Evolutionary conservation across 2,888 invertebrate species (phyloP), one percentile per base, ranked within the genome.

Genomic region (Cyclophora punctaria): DNA sequence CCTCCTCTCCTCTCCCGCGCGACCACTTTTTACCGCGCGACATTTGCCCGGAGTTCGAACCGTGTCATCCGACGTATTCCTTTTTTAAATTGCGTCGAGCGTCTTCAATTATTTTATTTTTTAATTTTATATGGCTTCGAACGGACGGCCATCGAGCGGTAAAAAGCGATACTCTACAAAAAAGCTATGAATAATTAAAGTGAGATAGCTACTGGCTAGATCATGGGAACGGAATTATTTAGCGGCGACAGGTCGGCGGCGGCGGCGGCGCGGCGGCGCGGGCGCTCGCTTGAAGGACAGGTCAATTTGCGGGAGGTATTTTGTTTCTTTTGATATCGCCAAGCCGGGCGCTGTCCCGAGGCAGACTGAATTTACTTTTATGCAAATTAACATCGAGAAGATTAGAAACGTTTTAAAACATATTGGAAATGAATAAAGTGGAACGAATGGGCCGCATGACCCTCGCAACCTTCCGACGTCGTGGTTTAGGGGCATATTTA

Each of bases 1-100:
- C 35, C 56, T 52, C 50, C 61, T 45, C 60, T 56, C 51, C 65
- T 60, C 62, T 7, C 62, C 55, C 61, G 77, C 74, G 75, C 78
- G 82, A 87, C 88, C 82, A 84, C 86, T 88, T 88, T 88, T 88
- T 87, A 87, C 80, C 76, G 81, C 83, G 87, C 88, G 88, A 87
- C 88, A 88, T 88, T 88, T 87, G 87, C 88, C 88, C 87, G 83
- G 88, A 87, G 88, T 88, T 88, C 88, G 87, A 86, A 85, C 87
- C 87, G 83, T 88, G 88, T 88, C 88, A 87, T 86, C 84, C 82
- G 85, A 84, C 87, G 81, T 86, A 85, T 85, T 86, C 83, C 85
- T 88, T 86, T 88, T 87, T 86, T 82, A 82, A 86, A 86, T 84
- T 86, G 83, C 84, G 79, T 78, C 78, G 76, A 57, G 56, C 53